Evolutionary conservation across 2,888 invertebrate genomes (phyloP).

Genomic region (Junonia oenone): DNA sequence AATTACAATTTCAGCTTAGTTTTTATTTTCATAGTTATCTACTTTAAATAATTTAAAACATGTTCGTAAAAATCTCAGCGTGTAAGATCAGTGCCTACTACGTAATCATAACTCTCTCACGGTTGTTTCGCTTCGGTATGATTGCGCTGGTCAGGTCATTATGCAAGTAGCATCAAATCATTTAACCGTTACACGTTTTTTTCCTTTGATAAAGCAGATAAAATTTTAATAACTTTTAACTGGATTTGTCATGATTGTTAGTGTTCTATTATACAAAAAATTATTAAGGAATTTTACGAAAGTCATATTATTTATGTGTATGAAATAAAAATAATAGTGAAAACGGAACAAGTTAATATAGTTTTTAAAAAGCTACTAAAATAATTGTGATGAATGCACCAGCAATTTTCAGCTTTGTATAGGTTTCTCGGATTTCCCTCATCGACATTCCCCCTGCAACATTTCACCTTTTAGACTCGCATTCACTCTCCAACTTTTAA

Average conservation of each 20-base stretch:
- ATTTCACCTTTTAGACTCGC: constrained; percentile 21
- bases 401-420: constrained; percentile 1
- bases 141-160: constrained; percentile 22
- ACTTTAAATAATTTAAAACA: background rate
- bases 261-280: background rate
- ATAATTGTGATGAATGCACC: background rate
- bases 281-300: too few species aligned
- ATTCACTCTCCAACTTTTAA: constrained; percentile 34
- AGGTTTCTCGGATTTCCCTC: constrained; percentile 16
- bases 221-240: background rate
- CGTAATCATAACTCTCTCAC: constrained; percentile 26
- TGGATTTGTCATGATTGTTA: too few species aligned
- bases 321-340: too few species aligned
- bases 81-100: background rate
- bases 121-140: constrained; percentile 26
- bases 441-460: constrained; percentile 13
- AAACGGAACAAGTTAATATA: background rate
- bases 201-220: background rate
- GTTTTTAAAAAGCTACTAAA: background rate
- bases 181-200: constrained; percentile 9
- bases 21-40: too few species aligned
- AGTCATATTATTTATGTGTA: too few species aligned
- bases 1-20: too few species aligned
- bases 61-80: background rate
- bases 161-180: constrained; percentile 20